Evolutionary conservation across 2,888 invertebrate species (phyloP).

Genomic region (Keiferia lycopersicella): DNA sequence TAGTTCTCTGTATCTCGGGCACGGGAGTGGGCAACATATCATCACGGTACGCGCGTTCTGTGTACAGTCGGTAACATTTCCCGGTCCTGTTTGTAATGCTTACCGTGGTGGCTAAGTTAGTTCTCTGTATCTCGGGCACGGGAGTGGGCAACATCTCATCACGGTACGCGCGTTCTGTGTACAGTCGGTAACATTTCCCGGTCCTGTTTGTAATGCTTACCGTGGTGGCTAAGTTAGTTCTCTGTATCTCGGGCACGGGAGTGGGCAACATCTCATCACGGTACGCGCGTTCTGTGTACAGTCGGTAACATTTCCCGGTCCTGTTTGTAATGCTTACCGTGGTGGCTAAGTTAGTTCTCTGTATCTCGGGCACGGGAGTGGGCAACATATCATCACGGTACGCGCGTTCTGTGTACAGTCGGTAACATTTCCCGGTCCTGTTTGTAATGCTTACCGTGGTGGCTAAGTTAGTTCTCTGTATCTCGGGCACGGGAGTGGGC

Average conservation of each 20-base stretch:
- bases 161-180: slow-evolving; percentile 98
- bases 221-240: slow-evolving; percentile 98
- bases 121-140: slow-evolving; percentile 99
- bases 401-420: slow-evolving; percentile 98
- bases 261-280: slow-evolving; percentile 99
- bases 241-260: slow-evolving; percentile 99
- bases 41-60: slow-evolving; percentile 98
- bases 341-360: slow-evolving; percentile 97
- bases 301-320: slow-evolving; percentile 98
- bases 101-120: slow-evolving; percentile 96
- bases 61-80: slow-evolving; percentile 97
- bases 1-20: slow-evolving; percentile 99
- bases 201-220: slow-evolving; percentile 90
- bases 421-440: slow-evolving; percentile 99
- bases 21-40: slow-evolving; percentile 99
- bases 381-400: slow-evolving; percentile 99
- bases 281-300: slow-evolving; percentile 99
- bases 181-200: slow-evolving; percentile 98
- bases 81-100: slow-evolving; percentile 94
- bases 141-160: slow-evolving; percentile 99
- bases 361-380: slow-evolving; percentile 99
- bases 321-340: slow-evolving; percentile 90
- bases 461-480: too few species aligned
- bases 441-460: too few species aligned
- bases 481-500: too few species aligned